Conservation (phyloP, 2,113 vertebrate genomes). For the Melanostigma gelatinosum region DNA sequence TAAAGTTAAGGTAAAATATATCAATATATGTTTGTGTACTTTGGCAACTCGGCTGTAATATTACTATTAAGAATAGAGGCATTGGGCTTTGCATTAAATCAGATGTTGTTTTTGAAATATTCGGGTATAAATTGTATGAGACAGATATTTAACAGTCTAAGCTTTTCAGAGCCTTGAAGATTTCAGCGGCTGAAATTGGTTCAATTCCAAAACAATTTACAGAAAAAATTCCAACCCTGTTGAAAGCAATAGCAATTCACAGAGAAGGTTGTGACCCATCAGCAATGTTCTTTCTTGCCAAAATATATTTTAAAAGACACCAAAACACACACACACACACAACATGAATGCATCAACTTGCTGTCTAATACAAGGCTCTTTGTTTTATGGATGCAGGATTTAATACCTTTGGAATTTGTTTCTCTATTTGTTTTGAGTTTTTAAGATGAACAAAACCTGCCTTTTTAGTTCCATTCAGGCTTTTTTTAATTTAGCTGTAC, state of each 20-base stretch:
- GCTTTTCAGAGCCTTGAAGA: constrained; percentile 45
- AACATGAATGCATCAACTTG: constrained; percentile 9
- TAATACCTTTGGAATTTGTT: neutral
- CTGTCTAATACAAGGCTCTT: constrained; percentile 9
- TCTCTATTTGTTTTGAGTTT: neutral
- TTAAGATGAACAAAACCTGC: neutral
- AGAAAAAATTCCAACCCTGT: constrained; percentile 40
- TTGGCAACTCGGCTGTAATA: neutral
- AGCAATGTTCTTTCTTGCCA: constrained; percentile 33
- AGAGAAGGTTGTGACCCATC: constrained; percentile 55
- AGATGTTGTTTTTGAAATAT: constrained; percentile 42
- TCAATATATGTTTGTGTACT: neutral
- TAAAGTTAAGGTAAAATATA: constrained; percentile 7
- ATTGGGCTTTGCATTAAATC: constrained; percentile 32
- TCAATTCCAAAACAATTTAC: constrained; percentile 66
- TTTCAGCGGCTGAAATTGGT: constrained; percentile 60
- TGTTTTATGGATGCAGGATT: neutral
- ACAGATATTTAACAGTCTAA: constrained; percentile 44
- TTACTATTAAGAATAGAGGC: constrained; percentile 19
- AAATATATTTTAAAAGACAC: constrained; percentile 33
- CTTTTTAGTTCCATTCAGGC: neutral
- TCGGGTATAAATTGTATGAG: constrained; percentile 44
- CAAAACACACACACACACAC: constrained; percentile 2
- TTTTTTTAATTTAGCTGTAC: neutral
- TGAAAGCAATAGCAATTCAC: constrained; percentile 62